phyloP scores from a whole-genome alignment of 2,113 vertebrate species.

The Beaufortia kweichowensis region DNA sequence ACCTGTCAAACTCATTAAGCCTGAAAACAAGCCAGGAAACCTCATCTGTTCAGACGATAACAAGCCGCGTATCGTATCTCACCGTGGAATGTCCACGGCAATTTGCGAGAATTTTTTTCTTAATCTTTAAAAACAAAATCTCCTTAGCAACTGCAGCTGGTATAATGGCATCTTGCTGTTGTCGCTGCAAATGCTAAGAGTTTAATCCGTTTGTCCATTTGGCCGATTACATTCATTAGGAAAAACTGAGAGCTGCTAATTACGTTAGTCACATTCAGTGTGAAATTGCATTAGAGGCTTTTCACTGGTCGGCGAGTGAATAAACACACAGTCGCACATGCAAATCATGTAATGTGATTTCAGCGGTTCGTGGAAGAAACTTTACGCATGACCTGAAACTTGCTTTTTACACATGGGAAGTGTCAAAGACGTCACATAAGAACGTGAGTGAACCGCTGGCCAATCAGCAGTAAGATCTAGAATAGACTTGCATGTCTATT shows the following conservation, averaged over 20 bases:
- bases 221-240: slow-evolving; percentile 43
- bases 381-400: neutral
- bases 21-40: slow-evolving; percentile 17
- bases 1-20: slow-evolving; percentile 59
- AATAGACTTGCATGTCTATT: neutral
- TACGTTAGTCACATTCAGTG: slow-evolving; percentile 26
- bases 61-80: slow-evolving; percentile 9
- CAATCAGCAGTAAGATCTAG: neutral
- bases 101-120: neutral
- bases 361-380: neutral
- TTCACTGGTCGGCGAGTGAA: slow-evolving; percentile 18
- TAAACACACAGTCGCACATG: slow-evolving; percentile 15
- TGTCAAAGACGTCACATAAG: too few relatives aligned
- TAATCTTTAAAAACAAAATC: slow-evolving; percentile 11
- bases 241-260: slow-evolving; percentile 44
- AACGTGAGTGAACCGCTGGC: neutral
- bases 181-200: neutral
- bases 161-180: slow-evolving; percentile 6
- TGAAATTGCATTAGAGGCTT: slow-evolving; percentile 42
- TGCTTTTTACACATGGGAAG: neutral
- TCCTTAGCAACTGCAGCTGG: neutral
- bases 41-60: slow-evolving; percentile 20
- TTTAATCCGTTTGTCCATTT: slow-evolving; percentile 43
- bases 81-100: neutral
- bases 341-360: neutral